These are phyloP conservation scores for Centroberyx gerrardi DNA, from an alignment of 2,797 vertebrate genomes.

Conservation along the genomic window DNA sequence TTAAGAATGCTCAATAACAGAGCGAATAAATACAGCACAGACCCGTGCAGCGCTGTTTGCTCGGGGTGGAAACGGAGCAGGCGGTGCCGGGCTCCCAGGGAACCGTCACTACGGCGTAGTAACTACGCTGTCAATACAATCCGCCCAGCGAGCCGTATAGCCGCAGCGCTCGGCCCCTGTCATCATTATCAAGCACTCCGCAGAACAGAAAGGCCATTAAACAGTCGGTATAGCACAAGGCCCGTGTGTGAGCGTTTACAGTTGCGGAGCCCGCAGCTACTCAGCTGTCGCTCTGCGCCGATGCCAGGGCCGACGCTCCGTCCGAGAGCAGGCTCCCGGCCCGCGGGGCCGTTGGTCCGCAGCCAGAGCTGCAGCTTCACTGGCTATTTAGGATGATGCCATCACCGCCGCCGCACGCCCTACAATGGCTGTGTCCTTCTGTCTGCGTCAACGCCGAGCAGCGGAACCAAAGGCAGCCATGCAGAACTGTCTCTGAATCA, in stretches of 20 bases:
- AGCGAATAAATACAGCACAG: slow-evolving; percentile 41
- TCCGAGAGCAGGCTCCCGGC: slow-evolving; percentile 62
- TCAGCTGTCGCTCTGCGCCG: slow-evolving; percentile 58
- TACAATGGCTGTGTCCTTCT: slow-evolving; percentile 20
- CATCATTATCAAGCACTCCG: slow-evolving; percentile 60
- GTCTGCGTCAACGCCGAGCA: slow-evolving; percentile 12
- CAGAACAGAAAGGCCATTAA: slow-evolving; percentile 59
- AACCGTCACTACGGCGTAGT: slow-evolving; percentile 39
- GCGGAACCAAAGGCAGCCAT: background rate
- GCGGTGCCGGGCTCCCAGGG: background rate
- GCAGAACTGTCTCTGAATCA: slow-evolving; percentile 5
- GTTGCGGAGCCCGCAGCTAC: slow-evolving; percentile 54
- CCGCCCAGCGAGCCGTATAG: slow-evolving; percentile 23
- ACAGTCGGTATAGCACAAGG: background rate
- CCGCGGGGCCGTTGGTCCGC: slow-evolving; percentile 41
- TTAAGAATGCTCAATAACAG: slow-evolving; percentile 36
- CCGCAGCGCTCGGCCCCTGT: slow-evolving; percentile 40
- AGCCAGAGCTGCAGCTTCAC: slow-evolving; percentile 59
- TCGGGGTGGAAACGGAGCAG: slow-evolving; percentile 10
- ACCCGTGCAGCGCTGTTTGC: slow-evolving; percentile 51
- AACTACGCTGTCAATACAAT: slow-evolving; percentile 38
- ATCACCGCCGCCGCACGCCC: slow-evolving; percentile 14
- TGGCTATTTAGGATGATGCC: slow-evolving; percentile 51
- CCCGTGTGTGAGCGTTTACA: slow-evolving; percentile 11
- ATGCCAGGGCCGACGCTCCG: slow-evolving; percentile 44